Conservation (phyloP, 2,113 vertebrate genomes). For the Anguilla rostrata region DNA sequence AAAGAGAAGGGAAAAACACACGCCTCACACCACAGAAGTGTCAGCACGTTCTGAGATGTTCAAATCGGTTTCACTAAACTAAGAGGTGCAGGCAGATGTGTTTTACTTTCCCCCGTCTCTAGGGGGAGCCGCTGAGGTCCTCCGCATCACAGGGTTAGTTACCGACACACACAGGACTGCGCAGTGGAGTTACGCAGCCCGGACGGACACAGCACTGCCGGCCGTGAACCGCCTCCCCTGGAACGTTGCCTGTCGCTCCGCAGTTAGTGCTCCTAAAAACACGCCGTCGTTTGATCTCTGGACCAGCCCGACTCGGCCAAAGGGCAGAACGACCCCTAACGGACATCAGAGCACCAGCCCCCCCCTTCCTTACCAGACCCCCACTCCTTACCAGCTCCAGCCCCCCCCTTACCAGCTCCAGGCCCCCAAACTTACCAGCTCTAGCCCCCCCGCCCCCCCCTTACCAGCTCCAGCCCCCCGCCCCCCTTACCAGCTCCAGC, state of each 20-base stretch:
- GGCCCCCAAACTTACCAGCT: too few species aligned
- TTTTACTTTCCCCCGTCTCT: background rate
- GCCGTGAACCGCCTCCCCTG: too few species aligned
- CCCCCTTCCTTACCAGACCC: too few species aligned
- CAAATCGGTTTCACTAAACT: background rate
- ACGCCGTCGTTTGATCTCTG: conserved; percentile 28
- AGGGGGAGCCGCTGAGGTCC: conserved; percentile 1
- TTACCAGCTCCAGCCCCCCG: too few species aligned
- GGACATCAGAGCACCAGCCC: too few species aligned
- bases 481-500: conserved; percentile 91
- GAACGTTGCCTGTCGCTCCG: too few species aligned
- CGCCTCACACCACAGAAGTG: background rate
- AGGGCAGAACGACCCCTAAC: too few species aligned
- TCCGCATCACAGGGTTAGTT: conserved; percentile 21
- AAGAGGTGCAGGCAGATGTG: background rate
- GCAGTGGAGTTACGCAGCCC: background rate
- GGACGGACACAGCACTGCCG: background rate
- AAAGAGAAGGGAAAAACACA: background rate
- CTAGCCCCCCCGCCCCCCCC: too few species aligned
- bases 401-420: too few species aligned
- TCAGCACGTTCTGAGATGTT: background rate
- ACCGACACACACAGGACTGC: background rate
- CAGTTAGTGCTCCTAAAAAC: conserved; percentile 16
- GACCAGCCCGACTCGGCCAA: background rate
- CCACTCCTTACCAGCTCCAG: conserved; percentile 75